A percentile compares a stretch with the other conserved stretches of the same genome.
Conservation (phyloP, 1,140 invertebrate genomes). For the Coenobita brevimanus region DNA sequence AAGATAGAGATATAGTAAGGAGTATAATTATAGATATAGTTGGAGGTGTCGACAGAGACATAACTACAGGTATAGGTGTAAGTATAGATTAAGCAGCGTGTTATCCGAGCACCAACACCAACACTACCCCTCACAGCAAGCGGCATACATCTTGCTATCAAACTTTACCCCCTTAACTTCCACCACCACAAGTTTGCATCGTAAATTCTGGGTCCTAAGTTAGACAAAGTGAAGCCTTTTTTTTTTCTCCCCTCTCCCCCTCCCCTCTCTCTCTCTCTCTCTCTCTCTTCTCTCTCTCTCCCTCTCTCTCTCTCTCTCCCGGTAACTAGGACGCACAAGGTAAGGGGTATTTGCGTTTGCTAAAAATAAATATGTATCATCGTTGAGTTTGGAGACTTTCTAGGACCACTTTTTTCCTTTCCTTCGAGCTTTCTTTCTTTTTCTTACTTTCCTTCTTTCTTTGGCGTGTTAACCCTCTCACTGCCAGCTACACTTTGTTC, state of each 20-base stretch:
- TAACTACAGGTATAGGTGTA: too few relatives aligned
- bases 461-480: neutral
- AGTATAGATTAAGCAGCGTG: too few relatives aligned
- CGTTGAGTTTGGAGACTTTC: neutral
- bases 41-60: too few relatives aligned
- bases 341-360: too few relatives aligned
- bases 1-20: too few relatives aligned
- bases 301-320: neutral
- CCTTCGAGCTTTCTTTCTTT: neutral
- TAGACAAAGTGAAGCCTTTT: constrained; percentile 34
- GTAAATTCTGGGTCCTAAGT: constrained; percentile 57
- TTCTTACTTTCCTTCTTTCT: neutral
- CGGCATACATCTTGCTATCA: constrained; percentile 53
- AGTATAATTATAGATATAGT: too few relatives aligned
- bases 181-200: constrained; percentile 55
- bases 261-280: neutral
- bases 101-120: too few relatives aligned
- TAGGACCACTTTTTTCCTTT: neutral
- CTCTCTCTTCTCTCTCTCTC: neutral
- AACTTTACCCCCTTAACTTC: constrained; percentile 56
- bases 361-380: too few relatives aligned
- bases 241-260: neutral
- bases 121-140: too few relatives aligned
- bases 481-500: neutral
- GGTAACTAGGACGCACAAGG: neutral